Evolutionary conservation across 2,888 invertebrate genomes (phyloP).

Genomic region (Cyaniris semiargus): DNA sequence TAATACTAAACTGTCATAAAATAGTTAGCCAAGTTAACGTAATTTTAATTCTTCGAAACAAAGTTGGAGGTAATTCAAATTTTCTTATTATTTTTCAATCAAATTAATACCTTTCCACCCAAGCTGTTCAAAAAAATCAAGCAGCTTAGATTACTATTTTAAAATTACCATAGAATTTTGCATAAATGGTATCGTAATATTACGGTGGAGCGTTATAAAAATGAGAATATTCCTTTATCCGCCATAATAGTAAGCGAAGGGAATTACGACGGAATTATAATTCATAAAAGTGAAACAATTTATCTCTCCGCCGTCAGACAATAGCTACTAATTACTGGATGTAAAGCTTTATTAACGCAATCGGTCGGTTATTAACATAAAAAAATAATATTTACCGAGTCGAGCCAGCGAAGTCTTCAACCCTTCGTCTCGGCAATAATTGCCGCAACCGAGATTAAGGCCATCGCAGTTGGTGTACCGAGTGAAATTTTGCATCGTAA

Average conservation of each 20-base stretch:
- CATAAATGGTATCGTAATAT: not conserved
- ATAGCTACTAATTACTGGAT: slow-evolving; percentile 69
- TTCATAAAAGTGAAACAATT: slow-evolving; percentile 44
- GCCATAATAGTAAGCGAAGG: slow-evolving; percentile 16
- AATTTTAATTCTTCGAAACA: not conserved
- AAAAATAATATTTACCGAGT: slow-evolving; percentile 79
- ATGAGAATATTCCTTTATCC: slow-evolving; percentile 31
- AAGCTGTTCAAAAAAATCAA: not conserved
- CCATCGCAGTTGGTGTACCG: slow-evolving; percentile 66
- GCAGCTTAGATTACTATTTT: not conserved
- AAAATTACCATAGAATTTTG: not conserved
- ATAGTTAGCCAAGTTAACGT: not conserved
- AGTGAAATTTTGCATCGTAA: slow-evolving; percentile 68
- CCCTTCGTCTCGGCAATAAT: slow-evolving; percentile 77
- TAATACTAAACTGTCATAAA: not conserved
- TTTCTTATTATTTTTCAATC: not conserved
- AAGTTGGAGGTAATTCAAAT: not conserved
- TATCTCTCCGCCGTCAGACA: slow-evolving; percentile 50
- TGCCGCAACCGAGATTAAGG: slow-evolving; percentile 73
- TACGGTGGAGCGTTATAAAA: slow-evolving; percentile 35
- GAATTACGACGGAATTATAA: slow-evolving; percentile 31
- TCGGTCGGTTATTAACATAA: slow-evolving; percentile 78
- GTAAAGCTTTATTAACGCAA: slow-evolving; percentile 80
- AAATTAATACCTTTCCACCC: not conserved
- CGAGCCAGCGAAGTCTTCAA: slow-evolving; percentile 63